Percentiles rank a stretch among this genome's conserved stretches.
These are phyloP conservation scores for Chitala chitala DNA, from an alignment of 2,113 vertebrate genomes.

Conservation along the genomic window DNA sequence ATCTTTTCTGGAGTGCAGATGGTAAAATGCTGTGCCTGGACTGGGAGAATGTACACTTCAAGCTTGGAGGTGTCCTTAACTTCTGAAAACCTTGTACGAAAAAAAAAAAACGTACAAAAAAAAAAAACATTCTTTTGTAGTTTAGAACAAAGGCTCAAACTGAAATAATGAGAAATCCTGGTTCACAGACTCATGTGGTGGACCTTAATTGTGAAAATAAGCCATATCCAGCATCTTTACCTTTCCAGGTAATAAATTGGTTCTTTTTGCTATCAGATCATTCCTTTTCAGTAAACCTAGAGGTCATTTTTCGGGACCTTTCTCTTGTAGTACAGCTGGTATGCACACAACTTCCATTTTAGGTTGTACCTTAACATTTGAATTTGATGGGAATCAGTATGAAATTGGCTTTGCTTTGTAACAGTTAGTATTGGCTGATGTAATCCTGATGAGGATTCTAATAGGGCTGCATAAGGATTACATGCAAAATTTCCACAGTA, in stretches of 20 bases:
- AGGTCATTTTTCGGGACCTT: background rate
- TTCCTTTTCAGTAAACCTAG: background rate
- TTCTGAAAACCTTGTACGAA: too few relatives aligned
- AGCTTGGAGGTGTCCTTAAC: background rate
- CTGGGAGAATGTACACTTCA: background rate
- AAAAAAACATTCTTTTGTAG: background rate
- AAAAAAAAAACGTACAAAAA: too few relatives aligned
- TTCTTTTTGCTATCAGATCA: slow-evolving; percentile 5
- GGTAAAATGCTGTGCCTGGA: background rate
- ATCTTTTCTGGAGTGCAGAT: background rate
- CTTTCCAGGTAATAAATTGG: background rate
- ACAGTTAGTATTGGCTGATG: too few relatives aligned
- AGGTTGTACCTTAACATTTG: background rate
- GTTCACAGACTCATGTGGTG: background rate
- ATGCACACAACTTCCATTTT: slow-evolving; percentile 4
- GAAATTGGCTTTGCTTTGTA: too few relatives aligned
- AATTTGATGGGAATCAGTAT: background rate
- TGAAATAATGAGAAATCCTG: slow-evolving; percentile 3
- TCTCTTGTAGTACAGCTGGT: too few relatives aligned
- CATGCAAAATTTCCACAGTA: too few relatives aligned
- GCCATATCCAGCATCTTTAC: background rate
- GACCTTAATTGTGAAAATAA: background rate
- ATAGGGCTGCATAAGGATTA: too few relatives aligned
- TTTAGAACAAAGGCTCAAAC: background rate
- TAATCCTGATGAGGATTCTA: too few relatives aligned